These are phyloP conservation scores for Saccopteryx bilineata DNA, from an alignment of 2,113 vertebrate species.

Conservation along the genomic window DNA sequence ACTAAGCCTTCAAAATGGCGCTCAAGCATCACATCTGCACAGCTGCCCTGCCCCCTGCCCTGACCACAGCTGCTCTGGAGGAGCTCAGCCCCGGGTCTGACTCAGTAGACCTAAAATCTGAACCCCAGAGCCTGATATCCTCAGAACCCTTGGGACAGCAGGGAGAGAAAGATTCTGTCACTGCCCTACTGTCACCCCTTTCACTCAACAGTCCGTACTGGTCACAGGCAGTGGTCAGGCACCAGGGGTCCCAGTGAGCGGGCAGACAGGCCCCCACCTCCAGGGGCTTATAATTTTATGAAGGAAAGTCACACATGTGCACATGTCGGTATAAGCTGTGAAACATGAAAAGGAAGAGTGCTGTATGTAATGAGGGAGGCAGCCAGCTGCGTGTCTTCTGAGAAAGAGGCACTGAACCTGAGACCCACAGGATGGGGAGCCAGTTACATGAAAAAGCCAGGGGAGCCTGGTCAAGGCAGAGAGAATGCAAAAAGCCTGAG, in stretches of 20 bases:
- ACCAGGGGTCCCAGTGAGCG: neutral
- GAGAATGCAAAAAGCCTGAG: neutral
- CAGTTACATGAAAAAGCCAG: neutral
- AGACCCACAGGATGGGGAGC: neutral
- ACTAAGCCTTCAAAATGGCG: neutral
- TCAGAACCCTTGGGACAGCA: neutral
- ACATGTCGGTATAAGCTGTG: rapidly evolving
- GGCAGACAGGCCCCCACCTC: neutral
- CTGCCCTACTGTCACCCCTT: neutral
- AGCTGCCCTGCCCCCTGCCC: neutral
- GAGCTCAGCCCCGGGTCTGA: neutral
- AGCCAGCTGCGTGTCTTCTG: neutral
- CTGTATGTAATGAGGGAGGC: no score
- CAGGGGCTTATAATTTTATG: neutral
- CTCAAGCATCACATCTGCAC: neutral
- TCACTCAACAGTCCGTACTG: neutral
- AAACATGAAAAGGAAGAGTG: neutral
- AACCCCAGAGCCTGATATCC: neutral
- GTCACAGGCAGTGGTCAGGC: neutral
- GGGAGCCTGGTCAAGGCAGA: neutral
- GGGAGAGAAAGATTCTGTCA: neutral
- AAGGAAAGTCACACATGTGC: rapidly evolving
- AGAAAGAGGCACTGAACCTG: neutral
- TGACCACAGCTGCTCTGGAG: neutral
- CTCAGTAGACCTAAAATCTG: neutral